Conservation (phyloP, 2,113 vertebrate species). For the Corythaixoides concolor region DNA sequence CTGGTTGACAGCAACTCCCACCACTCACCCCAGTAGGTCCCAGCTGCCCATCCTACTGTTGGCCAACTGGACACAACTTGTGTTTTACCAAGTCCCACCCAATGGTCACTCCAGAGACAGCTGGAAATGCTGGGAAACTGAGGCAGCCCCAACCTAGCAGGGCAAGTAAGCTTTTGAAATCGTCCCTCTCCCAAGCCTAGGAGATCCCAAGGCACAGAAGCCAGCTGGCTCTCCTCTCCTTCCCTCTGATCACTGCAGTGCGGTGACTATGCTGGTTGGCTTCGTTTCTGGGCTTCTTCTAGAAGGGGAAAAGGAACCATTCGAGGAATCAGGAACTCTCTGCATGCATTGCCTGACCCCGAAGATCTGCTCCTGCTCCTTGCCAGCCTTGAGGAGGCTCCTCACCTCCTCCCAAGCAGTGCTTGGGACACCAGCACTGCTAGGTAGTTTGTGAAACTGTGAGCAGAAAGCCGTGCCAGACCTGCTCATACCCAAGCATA, state of each 20-base stretch:
- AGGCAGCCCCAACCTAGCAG: background rate
- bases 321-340: background rate
- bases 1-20: background rate
- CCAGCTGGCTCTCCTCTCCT: background rate
- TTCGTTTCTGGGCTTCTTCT: background rate
- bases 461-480: background rate
- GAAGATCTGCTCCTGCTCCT: background rate
- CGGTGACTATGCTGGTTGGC: background rate
- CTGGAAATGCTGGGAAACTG: background rate
- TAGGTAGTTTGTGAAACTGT: background rate
- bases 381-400: background rate
- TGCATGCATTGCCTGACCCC: background rate
- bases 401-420: no score
- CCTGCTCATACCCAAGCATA: background rate
- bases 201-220: background rate
- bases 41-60: background rate
- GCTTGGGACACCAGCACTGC: background rate
- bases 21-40: background rate
- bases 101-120: background rate
- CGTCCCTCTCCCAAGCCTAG: background rate
- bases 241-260: background rate
- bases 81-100: background rate
- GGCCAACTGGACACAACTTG: background rate
- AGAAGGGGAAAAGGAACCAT: background rate
- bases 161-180: background rate